Evolutionary conservation across 2,797 vertebrate species (phyloP).

Genomic region (Kryptopterus vitreolus): DNA sequence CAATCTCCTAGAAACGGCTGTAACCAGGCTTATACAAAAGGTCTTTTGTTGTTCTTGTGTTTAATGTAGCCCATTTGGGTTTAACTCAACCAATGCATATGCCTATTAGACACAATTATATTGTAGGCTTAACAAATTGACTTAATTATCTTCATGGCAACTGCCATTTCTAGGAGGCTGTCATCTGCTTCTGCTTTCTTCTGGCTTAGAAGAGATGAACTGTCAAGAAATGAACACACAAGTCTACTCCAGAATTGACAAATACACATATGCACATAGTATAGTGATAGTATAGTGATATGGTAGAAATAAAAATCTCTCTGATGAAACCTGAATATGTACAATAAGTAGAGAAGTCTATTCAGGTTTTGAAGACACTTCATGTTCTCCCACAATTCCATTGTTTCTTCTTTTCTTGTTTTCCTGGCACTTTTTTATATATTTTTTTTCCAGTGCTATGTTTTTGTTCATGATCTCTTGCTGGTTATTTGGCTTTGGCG

Average conservation of each 20-base stretch:
- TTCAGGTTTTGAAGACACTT: neutral
- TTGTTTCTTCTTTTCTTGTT: neutral
- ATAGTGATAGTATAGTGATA: too few relatives aligned
- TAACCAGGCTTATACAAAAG: neutral
- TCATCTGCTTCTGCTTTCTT: neutral
- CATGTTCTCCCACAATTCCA: neutral
- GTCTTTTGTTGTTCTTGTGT: neutral
- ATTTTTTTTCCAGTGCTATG: neutral
- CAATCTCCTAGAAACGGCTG: neutral
- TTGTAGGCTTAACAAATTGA: neutral
- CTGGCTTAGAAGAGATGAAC: neutral
- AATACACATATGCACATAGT: too few relatives aligned
- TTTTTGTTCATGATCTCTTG: slow-evolving; percentile 14
- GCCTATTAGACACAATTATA: neutral
- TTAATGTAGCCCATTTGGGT: neutral
- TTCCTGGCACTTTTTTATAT: neutral
- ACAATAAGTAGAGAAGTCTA: neutral
- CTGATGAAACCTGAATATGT: neutral
- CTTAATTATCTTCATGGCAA: neutral
- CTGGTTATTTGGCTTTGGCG: slow-evolving; percentile 30
- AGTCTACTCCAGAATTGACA: too few relatives aligned
- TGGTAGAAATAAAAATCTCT: neutral
- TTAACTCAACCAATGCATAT: neutral
- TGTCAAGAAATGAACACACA: neutral
- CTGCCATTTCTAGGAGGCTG: neutral